phyloP scores from a whole-genome alignment of 2,113 vertebrate species.

The Malurus melanocephalus region DNA sequence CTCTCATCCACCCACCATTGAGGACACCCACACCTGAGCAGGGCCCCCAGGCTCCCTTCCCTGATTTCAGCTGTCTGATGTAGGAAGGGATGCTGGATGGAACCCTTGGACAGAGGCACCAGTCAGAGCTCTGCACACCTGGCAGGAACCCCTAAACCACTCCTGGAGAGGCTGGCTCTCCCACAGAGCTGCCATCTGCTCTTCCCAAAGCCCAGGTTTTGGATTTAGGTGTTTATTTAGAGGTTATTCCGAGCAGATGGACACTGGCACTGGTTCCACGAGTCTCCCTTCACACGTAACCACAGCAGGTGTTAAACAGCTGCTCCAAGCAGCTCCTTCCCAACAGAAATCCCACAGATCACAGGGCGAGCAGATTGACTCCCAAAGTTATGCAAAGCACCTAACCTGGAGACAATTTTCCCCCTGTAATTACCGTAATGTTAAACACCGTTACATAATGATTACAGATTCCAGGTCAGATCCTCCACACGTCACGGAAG shows the following conservation, averaged over 20 bases:
- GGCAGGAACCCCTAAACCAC: not conserved
- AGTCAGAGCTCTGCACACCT: not conserved
- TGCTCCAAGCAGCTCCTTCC: not conserved
- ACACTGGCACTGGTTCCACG: accelerated
- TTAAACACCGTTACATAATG: not conserved
- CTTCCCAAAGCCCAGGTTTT: not conserved
- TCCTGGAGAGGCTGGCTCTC: not conserved
- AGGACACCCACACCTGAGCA: not conserved
- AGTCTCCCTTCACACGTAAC: accelerated
- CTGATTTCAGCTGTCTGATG: not conserved
- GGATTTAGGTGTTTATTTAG: accelerated
- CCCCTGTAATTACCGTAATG: not conserved
- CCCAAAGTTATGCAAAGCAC: not conserved
- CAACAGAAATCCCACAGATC: not conserved
- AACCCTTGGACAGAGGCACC: not conserved
- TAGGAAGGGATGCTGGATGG: not conserved
- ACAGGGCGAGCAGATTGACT: not conserved
- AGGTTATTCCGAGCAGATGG: not conserved
- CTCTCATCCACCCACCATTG: not conserved
- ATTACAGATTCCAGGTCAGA: slow-evolving; percentile 27
- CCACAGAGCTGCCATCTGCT: accelerated
- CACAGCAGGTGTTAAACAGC: not conserved
- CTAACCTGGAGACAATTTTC: not conserved
- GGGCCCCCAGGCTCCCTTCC: not conserved
- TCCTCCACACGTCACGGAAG: not conserved